Conservation (phyloP, 1,140 invertebrate species). For the Rhynchophorus ferrugineus region DNA sequence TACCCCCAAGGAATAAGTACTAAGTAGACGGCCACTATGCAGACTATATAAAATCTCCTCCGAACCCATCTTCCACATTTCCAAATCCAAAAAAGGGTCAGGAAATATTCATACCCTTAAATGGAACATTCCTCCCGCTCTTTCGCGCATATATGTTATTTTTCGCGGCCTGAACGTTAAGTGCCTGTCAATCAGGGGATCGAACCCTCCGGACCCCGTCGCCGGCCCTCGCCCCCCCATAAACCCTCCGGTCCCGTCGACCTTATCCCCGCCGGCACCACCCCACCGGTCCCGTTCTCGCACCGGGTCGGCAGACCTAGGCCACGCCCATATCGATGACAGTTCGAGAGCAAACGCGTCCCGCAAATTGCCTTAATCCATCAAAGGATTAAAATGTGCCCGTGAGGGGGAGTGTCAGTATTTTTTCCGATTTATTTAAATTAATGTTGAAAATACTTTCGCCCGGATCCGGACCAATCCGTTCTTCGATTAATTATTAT, state of each 20-base stretch:
- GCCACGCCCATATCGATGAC: constrained; percentile 12
- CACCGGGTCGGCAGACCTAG: too few species aligned
- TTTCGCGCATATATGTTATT: constrained; percentile 10
- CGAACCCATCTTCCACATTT: background rate
- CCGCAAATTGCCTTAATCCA: constrained; percentile 14
- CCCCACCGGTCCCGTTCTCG: too few species aligned
- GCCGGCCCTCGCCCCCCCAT: background rate
- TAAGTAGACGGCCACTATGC: too few species aligned
- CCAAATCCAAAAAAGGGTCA: constrained; percentile 3
- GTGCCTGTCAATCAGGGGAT: constrained; percentile 10
- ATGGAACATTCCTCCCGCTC: background rate
- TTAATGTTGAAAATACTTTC: background rate
- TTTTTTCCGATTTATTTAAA: constrained; percentile 3
- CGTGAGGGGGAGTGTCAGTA: constrained; percentile 1
- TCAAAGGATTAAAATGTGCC: constrained; percentile 15
- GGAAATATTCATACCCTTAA: constrained; percentile 8
- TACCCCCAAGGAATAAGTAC: too few species aligned
- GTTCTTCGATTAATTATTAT: background rate
- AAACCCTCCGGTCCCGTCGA: background rate
- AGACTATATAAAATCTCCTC: background rate
- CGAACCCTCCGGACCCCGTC: background rate
- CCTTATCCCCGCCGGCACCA: too few species aligned
- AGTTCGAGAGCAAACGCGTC: constrained; percentile 7
- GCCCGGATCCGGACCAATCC: background rate
- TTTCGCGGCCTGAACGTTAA: constrained; percentile 9